Conservation (phyloP, 2,113 vertebrate genomes). For the Upupa epops region DNA sequence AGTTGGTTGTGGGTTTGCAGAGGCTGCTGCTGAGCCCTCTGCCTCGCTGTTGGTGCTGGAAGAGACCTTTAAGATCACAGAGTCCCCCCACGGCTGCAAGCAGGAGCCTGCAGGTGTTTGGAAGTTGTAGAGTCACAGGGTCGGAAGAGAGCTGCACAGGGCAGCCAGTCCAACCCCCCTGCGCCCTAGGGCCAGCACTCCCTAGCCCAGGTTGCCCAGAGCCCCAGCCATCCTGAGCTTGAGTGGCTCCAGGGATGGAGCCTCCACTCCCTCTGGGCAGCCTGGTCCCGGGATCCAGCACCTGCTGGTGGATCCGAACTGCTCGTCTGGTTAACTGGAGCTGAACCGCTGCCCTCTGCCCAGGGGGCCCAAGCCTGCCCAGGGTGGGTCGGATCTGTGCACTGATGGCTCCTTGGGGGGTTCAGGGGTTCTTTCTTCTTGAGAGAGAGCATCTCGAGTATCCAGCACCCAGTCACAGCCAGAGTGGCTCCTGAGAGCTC, state of each 20-base stretch:
- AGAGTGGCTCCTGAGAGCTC: rapidly evolving
- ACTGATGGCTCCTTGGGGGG: rapidly evolving
- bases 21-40: rapidly evolving
- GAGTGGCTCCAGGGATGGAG: too few relatives aligned
- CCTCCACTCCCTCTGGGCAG: too few relatives aligned
- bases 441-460: not conserved
- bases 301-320: not conserved
- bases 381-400: not conserved
- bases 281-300: too few relatives aligned
- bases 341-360: not conserved
- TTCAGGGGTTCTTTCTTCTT: not conserved
- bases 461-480: not conserved
- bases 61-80: too few relatives aligned
- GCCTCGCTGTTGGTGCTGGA: too few relatives aligned
- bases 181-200: too few relatives aligned
- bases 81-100: not conserved
- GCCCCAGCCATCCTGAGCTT: too few relatives aligned
- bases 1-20: too few relatives aligned
- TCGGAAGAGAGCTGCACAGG: too few relatives aligned
- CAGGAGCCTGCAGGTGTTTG: not conserved
- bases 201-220: too few relatives aligned
- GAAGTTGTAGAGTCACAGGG: not conserved
- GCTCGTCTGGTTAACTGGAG: not conserved
- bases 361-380: rapidly evolving
- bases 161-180: too few relatives aligned